Evolutionary conservation across 2,113 vertebrate species (phyloP).

Genomic region (Nyctereutes procyonoides): DNA sequence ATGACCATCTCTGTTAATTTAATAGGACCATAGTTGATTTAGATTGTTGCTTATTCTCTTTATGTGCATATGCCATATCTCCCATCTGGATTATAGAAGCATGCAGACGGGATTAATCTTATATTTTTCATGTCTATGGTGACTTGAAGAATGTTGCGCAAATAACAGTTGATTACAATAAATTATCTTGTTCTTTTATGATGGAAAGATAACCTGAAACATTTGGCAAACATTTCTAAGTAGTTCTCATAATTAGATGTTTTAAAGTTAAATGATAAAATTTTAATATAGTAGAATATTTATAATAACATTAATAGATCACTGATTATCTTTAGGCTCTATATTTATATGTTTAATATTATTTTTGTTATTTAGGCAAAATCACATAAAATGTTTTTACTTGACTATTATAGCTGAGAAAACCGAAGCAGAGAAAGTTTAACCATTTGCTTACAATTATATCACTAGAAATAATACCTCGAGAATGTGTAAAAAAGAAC

Average conservation of each 20-base stretch:
- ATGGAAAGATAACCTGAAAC: neutral
- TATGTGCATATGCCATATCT: rapidly evolving
- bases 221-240: neutral
- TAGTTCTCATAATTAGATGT: neutral
- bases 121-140: neutral
- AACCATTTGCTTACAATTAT: neutral
- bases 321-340: neutral
- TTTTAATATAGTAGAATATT: neutral
- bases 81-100: neutral
- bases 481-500: neutral
- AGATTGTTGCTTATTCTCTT: neutral
- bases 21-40: neutral
- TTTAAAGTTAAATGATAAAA: neutral
- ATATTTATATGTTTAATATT: neutral
- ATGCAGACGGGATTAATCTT: neutral
- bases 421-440: neutral
- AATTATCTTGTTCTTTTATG: neutral
- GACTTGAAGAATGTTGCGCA: neutral
- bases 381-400: neutral
- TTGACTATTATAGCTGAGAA: neutral
- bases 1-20: neutral
- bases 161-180: neutral
- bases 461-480: neutral
- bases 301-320: neutral
- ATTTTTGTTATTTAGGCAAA: neutral